A percentile compares a stretch with the other conserved stretches of the same genome.
Conservation (phyloP, 1,140 invertebrate genomes). For the Chironomus striatipennis region DNA sequence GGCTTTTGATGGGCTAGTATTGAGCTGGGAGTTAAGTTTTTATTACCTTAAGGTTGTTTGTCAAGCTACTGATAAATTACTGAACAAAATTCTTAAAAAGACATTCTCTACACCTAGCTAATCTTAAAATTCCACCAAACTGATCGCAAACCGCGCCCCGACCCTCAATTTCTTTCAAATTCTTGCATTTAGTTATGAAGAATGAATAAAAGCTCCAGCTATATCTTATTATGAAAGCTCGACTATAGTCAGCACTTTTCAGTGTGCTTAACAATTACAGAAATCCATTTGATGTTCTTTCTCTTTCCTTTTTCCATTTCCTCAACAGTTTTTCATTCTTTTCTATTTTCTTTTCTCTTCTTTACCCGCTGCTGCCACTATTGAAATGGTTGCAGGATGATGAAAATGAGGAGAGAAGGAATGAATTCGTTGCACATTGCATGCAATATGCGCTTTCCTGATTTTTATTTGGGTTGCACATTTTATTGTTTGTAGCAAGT, state of each 20-base stretch:
- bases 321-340: background rate
- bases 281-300: constrained; percentile 3
- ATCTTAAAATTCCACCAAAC: no score
- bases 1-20: no score
- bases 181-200: background rate
- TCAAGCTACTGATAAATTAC: no score
- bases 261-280: constrained; percentile 7
- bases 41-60: no score
- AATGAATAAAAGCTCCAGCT: background rate
- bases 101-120: no score
- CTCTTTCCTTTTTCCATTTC: background rate
- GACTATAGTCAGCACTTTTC: constrained; percentile 1
- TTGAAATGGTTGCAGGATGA: no score
- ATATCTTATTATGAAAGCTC: constrained; percentile 9
- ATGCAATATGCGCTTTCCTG: constrained; percentile 5
- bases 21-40: no score
- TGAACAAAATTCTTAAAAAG: no score
- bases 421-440: background rate
- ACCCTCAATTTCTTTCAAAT: background rate
- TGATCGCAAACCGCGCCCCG: no score
- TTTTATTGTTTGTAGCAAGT: no score
- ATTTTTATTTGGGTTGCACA: background rate
- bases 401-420: background rate
- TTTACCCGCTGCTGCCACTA: no score
- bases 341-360: no score